Percentiles rank a stretch among this genome's conserved stretches.
These are phyloP conservation scores for Anguilla rostrata DNA, from an alignment of 2,113 vertebrate species.

Conservation along the genomic window DNA sequence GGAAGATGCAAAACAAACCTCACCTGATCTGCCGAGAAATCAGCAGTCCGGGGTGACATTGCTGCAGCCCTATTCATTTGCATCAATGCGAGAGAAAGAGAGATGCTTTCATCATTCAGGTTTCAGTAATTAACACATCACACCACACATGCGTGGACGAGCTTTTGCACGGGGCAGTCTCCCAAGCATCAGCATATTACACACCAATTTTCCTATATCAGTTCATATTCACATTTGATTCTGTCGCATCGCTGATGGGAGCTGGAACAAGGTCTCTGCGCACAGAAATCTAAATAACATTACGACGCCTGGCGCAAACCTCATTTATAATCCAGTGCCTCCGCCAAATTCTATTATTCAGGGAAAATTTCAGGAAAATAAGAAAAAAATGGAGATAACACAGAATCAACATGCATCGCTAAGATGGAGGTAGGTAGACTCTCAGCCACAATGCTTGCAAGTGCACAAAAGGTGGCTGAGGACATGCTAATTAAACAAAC, in stretches of 20 bases:
- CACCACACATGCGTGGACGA: conserved; percentile 65
- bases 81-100: conserved; percentile 54
- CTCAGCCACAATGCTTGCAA: conserved; percentile 46
- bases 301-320: conserved; percentile 91
- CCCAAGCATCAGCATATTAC: conserved; percentile 91
- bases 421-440: conserved; percentile 47
- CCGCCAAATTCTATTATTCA: conserved; percentile 91
- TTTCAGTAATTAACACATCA: conserved; percentile 76
- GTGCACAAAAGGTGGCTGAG: conserved; percentile 57
- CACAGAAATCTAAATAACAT: conserved; percentile 97
- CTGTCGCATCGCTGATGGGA: conserved; percentile 92
- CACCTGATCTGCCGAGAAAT: conserved; percentile 37
- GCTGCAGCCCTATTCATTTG: conserved; percentile 60
- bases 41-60: conserved; percentile 38
- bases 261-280: conserved; percentile 89
- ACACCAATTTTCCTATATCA: conserved; percentile 97
- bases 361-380: conserved; percentile 66
- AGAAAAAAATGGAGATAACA: conserved; percentile 68
- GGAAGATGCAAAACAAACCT: conserved; percentile 22
- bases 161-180: conserved; percentile 76
- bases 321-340: conserved; percentile 98
- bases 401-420: conserved; percentile 60
- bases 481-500: conserved; percentile 60
- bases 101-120: conserved; percentile 61
- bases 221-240: conserved; percentile 97